Evolutionary conservation across 2,113 vertebrate species (phyloP).

Genomic region (Calyptommatus sinebrachiatus): DNA sequence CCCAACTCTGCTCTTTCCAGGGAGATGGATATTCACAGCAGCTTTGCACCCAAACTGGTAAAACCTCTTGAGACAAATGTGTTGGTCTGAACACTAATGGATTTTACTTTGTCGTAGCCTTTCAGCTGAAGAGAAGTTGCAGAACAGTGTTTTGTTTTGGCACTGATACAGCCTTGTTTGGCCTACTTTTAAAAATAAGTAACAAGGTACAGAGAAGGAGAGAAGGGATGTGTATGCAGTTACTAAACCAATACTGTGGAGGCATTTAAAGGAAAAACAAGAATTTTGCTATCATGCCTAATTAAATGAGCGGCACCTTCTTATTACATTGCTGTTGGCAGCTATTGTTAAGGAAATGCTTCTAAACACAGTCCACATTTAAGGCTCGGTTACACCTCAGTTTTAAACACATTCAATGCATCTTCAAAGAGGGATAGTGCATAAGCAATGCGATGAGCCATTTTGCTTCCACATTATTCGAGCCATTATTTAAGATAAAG

Average conservation of each 20-base stretch:
- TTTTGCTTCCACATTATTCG: too few relatives aligned
- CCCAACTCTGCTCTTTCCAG: neutral
- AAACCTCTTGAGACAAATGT: constrained; percentile 4
- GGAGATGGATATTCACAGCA: constrained; percentile 8
- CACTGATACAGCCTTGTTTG: neutral
- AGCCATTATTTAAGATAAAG: too few relatives aligned
- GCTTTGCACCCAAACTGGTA: constrained; percentile 18
- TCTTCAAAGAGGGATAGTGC: too few relatives aligned
- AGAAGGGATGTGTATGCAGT: neutral
- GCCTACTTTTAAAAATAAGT: neutral
- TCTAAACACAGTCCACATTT: neutral
- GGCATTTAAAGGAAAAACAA: neutral
- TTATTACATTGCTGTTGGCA: neutral
- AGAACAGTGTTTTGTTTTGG: neutral
- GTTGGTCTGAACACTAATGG: neutral
- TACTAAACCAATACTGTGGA: neutral
- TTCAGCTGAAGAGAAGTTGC: neutral
- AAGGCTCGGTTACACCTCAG: too few relatives aligned
- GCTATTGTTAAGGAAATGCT: neutral
- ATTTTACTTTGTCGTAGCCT: neutral
- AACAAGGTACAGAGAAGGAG: neutral
- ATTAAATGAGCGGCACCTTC: neutral
- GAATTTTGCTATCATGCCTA: neutral
- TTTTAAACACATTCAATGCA: too few relatives aligned
- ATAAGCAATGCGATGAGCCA: too few relatives aligned